Base-by-base conservation (phyloP, 2,113 vertebrate genomes). In the Azemiops feae region DNA sequence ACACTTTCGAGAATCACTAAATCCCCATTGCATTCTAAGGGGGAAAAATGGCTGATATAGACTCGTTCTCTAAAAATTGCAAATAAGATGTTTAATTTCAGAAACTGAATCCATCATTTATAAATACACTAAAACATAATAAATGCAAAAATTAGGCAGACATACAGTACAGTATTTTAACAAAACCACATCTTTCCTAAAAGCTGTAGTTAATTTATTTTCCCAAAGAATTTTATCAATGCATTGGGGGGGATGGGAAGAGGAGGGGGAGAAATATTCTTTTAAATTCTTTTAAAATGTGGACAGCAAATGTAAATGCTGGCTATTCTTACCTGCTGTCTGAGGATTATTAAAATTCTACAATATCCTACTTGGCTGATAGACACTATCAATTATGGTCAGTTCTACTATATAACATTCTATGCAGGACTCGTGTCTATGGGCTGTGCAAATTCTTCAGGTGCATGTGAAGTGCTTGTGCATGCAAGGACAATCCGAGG, bases 61-160 rank as follows among this genome's bases (percentile, higher is more conserved):
- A 96, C 95, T 95, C 96, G 96, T 81, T 43, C 95, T 94, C 96
- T 97, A 97, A 97, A 98, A 98, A 97, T 96, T 95, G 96, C 97
- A 98, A 98, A 98, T 98, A 98, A 97, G 97, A 98, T 97, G 97
- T 98, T 98, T 98, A 98, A 98, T 98, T 98, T 98, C 96, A 97
- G 97, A 98, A 98, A 98, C 96, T 94, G 96, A 97, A 96, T 97
- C 97, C 97, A 97, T 97, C 97, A 97, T 97, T 98, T 98, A 98
- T 98, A 98, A 98, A 98, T 98, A 98, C 97, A 98, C 98, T 97
- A 97, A 98, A 97, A 98, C 98, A 97, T 95, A 97, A 96, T 97
- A 97, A 96, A 98, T 97, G 96, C 96, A 97, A 97, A 97, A 96
- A 96, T 97, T 97, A 97, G 97, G 96, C 95, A 95, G 93, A 96